Conservation (phyloP, 2,888 invertebrate genomes). For the Epinotia brunnichana region DNA sequence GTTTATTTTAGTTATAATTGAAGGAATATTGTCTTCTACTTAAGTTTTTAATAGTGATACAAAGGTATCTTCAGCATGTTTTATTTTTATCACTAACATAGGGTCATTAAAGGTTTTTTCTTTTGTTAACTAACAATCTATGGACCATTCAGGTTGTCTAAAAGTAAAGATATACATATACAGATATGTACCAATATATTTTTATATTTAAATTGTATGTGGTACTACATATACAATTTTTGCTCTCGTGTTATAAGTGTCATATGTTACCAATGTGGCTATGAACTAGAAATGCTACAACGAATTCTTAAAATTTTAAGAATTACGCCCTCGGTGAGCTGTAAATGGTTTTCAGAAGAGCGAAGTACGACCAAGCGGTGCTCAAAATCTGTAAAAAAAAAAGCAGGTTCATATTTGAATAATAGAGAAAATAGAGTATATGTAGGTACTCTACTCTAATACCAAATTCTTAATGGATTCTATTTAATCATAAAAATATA, state of each 20-base stretch:
- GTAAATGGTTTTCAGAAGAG: slow-evolving; percentile 58
- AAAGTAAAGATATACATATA: no score
- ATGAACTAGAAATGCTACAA: background rate
- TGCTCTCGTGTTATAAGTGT: background rate
- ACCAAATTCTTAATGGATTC: no score
- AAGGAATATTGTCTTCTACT: background rate
- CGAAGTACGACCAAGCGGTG: slow-evolving; percentile 61
- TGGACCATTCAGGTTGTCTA: no score
- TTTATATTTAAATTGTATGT: background rate
- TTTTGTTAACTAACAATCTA: no score
- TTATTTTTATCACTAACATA: no score
- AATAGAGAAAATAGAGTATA: no score
- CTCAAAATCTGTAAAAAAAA: slow-evolving; percentile 51
- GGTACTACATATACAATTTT: background rate
- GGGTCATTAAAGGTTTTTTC: no score
- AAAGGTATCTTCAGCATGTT: background rate
- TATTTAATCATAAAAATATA: no score
- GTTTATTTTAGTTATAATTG: background rate
- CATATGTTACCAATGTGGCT: background rate
- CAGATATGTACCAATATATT: no score
- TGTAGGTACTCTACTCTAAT: no score
- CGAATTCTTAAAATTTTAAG: background rate
- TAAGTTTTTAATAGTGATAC: no score
- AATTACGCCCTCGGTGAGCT: slow-evolving; percentile 10
- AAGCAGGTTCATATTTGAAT: background rate